These are phyloP conservation scores for Zapornia atra DNA, from an alignment of 2,113 vertebrate genomes.

Conservation along the genomic window DNA sequence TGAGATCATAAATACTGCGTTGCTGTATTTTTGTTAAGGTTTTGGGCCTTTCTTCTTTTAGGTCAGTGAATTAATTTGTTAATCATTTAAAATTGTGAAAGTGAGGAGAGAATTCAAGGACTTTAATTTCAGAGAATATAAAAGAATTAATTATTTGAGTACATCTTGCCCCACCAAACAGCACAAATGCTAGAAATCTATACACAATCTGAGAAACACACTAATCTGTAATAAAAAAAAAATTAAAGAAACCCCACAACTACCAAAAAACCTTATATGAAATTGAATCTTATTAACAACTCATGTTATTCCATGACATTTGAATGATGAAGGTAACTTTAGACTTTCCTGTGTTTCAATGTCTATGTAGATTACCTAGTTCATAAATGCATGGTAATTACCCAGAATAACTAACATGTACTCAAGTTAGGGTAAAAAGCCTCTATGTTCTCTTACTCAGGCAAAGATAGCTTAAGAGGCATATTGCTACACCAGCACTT, in stretches of 20 bases:
- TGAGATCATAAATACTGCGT: neutral
- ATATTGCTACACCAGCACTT: neutral
- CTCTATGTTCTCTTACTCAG: neutral
- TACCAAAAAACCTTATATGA: neutral
- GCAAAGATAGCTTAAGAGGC: neutral
- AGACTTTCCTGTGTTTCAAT: neutral
- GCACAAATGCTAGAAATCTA: neutral
- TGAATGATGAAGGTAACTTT: rapidly evolving
- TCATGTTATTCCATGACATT: neutral
- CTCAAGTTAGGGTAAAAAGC: neutral
- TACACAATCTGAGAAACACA: neutral
- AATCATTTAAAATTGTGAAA: neutral
- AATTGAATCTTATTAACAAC: neutral
- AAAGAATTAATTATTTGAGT: neutral
- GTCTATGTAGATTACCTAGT: neutral
- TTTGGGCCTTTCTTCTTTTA: neutral
- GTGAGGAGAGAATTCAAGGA: neutral
- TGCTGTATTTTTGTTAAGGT: neutral
- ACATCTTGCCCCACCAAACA: rapidly evolving
- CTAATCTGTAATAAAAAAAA: neutral
- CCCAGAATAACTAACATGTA: neutral
- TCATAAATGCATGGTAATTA: neutral
- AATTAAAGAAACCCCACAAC: too few species aligned
- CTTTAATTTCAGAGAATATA: neutral
- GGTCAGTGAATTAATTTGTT: neutral